phyloP scores from a whole-genome alignment of 2,797 vertebrate species.

The Sebastes melanostomus region DNA sequence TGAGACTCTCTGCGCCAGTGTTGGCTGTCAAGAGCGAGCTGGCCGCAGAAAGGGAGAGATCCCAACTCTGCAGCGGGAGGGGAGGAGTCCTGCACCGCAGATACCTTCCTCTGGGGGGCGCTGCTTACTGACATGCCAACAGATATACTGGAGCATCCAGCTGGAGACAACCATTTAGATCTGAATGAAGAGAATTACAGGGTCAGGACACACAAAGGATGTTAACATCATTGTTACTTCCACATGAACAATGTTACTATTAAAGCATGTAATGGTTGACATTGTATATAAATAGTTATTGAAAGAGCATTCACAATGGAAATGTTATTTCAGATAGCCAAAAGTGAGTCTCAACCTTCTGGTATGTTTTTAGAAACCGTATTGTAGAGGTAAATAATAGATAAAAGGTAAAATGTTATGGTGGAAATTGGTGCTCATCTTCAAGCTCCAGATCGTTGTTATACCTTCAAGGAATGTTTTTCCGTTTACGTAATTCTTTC shows the following conservation, averaged over 20 bases:
- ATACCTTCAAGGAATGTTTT: slow-evolving; percentile 99
- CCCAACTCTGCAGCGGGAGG: slow-evolving; percentile 82
- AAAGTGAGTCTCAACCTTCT: neutral
- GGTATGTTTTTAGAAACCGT: accelerated
- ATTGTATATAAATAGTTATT: neutral
- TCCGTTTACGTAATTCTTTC: slow-evolving; percentile 98
- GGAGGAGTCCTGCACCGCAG: slow-evolving; percentile 76
- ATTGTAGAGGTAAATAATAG: no score
- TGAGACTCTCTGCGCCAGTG: slow-evolving; percentile 80
- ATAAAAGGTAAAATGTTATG: no score
- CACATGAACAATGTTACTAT: neutral
- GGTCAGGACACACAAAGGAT: neutral
- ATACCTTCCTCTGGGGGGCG: slow-evolving; percentile 64
- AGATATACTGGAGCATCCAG: neutral
- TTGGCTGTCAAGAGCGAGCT: slow-evolving; percentile 79
- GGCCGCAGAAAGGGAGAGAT: slow-evolving; percentile 77
- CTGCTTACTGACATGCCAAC: slow-evolving; percentile 37
- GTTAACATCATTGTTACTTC: neutral
- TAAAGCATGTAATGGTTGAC: neutral
- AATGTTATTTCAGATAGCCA: neutral
- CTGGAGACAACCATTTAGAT: neutral
- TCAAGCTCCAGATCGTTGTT: no score
- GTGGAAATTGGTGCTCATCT: no score
- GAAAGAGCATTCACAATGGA: neutral
- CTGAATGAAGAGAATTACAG: neutral